Base-by-base conservation (phyloP, 2,888 invertebrate species). In the Eugnorisma glareosa region DNA sequence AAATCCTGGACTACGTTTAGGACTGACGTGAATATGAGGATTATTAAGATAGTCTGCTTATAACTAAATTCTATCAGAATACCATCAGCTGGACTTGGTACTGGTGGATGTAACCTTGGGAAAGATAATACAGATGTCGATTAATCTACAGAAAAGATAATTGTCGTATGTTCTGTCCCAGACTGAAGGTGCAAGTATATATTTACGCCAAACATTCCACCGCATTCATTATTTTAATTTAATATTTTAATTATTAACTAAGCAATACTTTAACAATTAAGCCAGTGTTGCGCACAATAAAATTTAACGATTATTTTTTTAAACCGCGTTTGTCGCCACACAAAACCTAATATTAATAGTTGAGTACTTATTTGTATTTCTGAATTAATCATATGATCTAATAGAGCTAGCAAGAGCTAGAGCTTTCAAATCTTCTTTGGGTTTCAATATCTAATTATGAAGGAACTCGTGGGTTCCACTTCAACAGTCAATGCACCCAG, bases 211-310 rank as follows among this genome's bases (percentile, higher is more conserved):
- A 76, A 45, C 35, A 64, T 35, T 45, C 40, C 21, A 51, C 24
- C 2, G 24, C 35, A 24, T 35, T 13, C 0, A 1, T 63, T 18
- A 37, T 64, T 64, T 54, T 28, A 28, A 61, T 63, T 43, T 43
- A n/a, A 37, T 31, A 21, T 37, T 59, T 21, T 59, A 24, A 8
- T 54, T 45, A 54, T 37, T 43, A 43, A 43, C 18, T 35, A 31
- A 35, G 0, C 11, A 28, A 37, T 18, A 11, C 0, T 61, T 40
- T 40, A 40, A 18, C n/a, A 35, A 35, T 51, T 40, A 15, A 51
- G 48, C 18, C 3, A n/a, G 1, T 40, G 6, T 75, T 63, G 48
- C 7, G 3, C 11, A 18, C n/a, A 75, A 31, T 75, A 75, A 75
- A 21, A 45, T 45, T 63, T 61, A 35, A 51, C 31, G 31, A 35